A percentile compares a stretch with the other conserved stretches of the same genome.
Conservation (phyloP, 2,797 vertebrate genomes). For the Microctenopoma steveboyesi region DNA sequence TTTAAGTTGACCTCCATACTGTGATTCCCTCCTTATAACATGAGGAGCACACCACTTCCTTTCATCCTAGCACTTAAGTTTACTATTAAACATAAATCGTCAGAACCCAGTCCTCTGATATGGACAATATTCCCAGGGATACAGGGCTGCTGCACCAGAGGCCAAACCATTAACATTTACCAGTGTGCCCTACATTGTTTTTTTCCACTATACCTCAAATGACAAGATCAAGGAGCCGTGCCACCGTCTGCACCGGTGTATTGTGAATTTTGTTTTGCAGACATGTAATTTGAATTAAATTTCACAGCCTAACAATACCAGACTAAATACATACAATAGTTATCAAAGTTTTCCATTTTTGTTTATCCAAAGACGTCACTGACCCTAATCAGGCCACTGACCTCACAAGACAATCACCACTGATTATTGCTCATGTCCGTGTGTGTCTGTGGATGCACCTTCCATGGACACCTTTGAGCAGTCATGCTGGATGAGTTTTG, state of each 20-base stretch:
- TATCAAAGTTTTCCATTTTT: not conserved
- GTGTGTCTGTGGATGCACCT: conserved; percentile 12
- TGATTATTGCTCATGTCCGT: conserved; percentile 23
- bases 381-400: conserved; percentile 21
- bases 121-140: not conserved
- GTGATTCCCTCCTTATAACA: not conserved
- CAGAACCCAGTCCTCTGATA: too few relatives aligned
- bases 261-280: not conserved
- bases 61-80: not conserved
- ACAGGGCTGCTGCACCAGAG: not conserved
- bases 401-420: conserved; percentile 24
- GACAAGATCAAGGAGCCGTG: conserved; percentile 3
- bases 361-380: not conserved
- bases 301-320: conserved; percentile 4
- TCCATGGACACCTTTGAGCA: conserved; percentile 39
- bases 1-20: not conserved
- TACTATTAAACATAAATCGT: not conserved
- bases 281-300: conserved; percentile 4
- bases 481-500: conserved; percentile 57
- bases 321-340: not conserved
- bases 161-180: not conserved
- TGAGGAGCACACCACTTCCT: too few relatives aligned
- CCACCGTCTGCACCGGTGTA: not conserved
- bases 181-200: not conserved
- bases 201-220: not conserved